These are phyloP conservation scores for Tricholaema leucomelas DNA, from an alignment of 2,113 vertebrate genomes.

Conservation along the genomic window DNA sequence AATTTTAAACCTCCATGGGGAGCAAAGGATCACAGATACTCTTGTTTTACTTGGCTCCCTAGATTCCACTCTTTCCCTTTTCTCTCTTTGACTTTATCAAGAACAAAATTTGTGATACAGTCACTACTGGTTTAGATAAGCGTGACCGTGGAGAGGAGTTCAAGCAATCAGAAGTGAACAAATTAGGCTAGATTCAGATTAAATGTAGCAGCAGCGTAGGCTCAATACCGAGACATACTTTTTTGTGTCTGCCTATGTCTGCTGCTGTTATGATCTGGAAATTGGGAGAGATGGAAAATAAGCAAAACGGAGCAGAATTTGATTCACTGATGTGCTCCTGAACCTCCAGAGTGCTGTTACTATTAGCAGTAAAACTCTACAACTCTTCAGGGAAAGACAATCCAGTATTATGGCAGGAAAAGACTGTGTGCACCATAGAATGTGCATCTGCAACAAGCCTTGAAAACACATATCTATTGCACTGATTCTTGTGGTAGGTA, in stretches of 20 bases:
- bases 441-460: neutral
- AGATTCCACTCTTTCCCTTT: slow-evolving; percentile 33
- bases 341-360: neutral
- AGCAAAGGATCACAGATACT: slow-evolving; percentile 46
- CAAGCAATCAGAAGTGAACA: neutral
- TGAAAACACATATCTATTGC: neutral
- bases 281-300: neutral
- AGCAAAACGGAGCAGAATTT: neutral
- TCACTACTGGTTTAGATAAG: neutral
- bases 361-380: neutral
- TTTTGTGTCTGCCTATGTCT: fast-evolving
- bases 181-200: neutral
- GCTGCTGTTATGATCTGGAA: neutral
- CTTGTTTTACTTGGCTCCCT: slow-evolving; percentile 60
- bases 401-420: neutral
- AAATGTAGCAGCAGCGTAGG: neutral
- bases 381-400: neutral
- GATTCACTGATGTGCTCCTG: neutral
- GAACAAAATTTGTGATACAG: neutral
- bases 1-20: slow-evolving; percentile 44
- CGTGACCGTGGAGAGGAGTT: neutral
- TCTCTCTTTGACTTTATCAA: slow-evolving; percentile 9
- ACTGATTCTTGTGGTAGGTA: neutral
- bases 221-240: neutral
- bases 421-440: neutral